These are phyloP conservation scores for Phyllopteryx taeniolatus DNA, from an alignment of 2,113 vertebrate species.

Conservation along the genomic window DNA sequence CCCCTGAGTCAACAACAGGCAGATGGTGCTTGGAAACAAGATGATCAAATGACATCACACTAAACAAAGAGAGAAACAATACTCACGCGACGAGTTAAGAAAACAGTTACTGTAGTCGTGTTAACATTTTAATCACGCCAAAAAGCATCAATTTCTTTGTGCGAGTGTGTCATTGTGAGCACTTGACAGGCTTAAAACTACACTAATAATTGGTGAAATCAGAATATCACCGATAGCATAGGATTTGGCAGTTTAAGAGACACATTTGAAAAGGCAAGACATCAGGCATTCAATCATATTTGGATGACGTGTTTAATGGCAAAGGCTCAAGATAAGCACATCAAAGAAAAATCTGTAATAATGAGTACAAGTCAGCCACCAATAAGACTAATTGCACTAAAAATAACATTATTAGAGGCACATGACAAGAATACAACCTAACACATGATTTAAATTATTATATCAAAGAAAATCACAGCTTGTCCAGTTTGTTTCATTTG, in stretches of 20 bases:
- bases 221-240: background rate
- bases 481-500: background rate
- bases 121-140: background rate
- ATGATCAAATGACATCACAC: background rate
- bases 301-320: background rate
- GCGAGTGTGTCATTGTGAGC: background rate
- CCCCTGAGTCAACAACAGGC: too few species aligned
- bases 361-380: background rate
- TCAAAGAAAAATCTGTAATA: background rate
- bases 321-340: background rate
- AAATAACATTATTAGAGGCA: background rate
- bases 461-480: background rate
- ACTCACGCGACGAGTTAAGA: too few species aligned
- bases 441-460: background rate
- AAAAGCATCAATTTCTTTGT: background rate
- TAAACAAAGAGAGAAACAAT: background rate
- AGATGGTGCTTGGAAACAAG: too few species aligned
- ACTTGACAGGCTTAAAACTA: background rate
- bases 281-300: background rate
- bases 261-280: background rate
- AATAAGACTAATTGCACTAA: background rate
- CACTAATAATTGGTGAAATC: background rate
- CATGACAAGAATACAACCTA: background rate
- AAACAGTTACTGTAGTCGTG: background rate
- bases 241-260: background rate